Base-by-base conservation (phyloP, 30 jellyfish, hydroid and myxozoan genomes). In the Pseudorhiza aurosa region DNA sequence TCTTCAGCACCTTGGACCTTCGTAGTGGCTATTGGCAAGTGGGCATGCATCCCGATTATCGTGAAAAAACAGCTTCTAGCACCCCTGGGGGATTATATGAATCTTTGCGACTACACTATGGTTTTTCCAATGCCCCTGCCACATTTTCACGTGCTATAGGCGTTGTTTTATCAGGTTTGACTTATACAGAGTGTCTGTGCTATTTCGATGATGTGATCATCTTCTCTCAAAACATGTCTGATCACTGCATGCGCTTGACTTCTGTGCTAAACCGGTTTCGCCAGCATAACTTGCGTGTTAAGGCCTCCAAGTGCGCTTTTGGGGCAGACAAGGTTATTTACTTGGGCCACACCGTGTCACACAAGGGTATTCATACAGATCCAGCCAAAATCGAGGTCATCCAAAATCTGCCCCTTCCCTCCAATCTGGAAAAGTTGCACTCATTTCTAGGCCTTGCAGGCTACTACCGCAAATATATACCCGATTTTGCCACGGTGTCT, bases 161-260 rank as follows among this genome's bases (percentile, higher is more conserved):
- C 9, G 31, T 64, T 4, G 78, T 64, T 26, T 33, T 64, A 9
- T 33, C 78, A 14, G 78, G 78, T 18, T 33, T 35, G n/a, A 9
- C 58, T 11, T 64, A 27, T 68, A 37, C 27, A 32, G 28, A 14
- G 60, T 50, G 80, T 29, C 55, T 64, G 14, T 28, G 80, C 9
- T 82, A 82, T 86, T 56, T 82, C 26, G 94, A 82, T 62, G 94
- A 72, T 18, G 63, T 69, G 45, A 82, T 82, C 24, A 75, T 82
- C 32, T 70, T 82, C 31, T 43, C 89, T 30, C 28, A 77, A 32
- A 28, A 12, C 15, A 3, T 56, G 8, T 26, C 32, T 21, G 74
- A 77, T 11, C 89, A 77, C 28, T 60, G 68, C 18, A 8, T 9
- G 47, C 87, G 64, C 46, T 57, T 57, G 26, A 57, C 32, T 9